Percentiles rank a stretch among this genome's conserved stretches.
Evolutionary conservation across 2,797 vertebrate species (phyloP).

Genomic region (Hypotaenidia okinawae): DNA sequence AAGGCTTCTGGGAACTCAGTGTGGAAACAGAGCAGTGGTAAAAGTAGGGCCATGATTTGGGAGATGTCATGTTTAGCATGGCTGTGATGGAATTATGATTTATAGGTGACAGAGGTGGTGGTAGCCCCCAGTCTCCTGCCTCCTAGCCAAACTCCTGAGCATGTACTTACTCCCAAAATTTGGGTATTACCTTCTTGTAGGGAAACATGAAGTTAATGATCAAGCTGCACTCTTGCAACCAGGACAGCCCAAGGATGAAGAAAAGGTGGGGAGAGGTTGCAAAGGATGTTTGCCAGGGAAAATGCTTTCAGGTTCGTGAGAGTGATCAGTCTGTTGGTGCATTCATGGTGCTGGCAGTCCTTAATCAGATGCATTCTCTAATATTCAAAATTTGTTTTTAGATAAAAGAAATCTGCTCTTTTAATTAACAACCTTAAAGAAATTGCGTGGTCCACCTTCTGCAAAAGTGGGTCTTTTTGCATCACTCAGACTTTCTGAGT

Average conservation of each 20-base stretch:
- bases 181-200: background rate
- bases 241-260: background rate
- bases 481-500: background rate
- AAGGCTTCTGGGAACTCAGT: background rate
- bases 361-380: background rate
- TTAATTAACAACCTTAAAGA: background rate
- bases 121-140: rapidly evolving
- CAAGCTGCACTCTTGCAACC: background rate
- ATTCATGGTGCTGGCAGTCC: background rate
- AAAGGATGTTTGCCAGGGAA: background rate
- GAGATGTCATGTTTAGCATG: background rate
- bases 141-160: background rate
- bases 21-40: background rate
- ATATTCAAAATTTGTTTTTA: background rate
- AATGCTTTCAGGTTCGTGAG: background rate
- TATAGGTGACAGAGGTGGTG: background rate
- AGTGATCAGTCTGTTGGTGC: background rate
- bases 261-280: background rate
- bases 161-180: background rate
- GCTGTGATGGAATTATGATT: background rate
- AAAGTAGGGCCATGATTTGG: background rate
- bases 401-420: too few relatives aligned
- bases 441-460: background rate
- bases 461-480: background rate
- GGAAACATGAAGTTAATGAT: background rate